phyloP scores from a whole-genome alignment of 2,113 vertebrate genomes.

The Aspiorhynchus laticeps region DNA sequence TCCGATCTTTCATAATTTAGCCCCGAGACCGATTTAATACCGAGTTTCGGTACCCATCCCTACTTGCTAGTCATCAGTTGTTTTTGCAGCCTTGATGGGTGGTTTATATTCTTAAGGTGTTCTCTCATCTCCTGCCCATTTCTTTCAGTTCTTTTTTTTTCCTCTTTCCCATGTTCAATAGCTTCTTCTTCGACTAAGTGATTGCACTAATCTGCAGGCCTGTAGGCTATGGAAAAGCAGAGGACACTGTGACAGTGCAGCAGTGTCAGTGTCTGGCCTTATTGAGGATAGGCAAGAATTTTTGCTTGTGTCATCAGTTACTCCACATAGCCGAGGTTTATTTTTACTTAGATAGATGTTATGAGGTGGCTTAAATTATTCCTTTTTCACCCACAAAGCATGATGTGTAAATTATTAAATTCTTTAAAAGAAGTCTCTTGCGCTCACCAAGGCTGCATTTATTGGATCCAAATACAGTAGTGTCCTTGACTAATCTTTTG shows the following conservation, averaged over 20 bases:
- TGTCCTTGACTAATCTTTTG: slow-evolving; percentile 43
- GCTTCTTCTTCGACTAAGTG: neutral
- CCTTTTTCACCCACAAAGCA: neutral
- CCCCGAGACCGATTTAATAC: too few species aligned
- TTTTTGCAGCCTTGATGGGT: neutral
- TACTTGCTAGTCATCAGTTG: too few species aligned
- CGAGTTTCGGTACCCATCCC: too few species aligned
- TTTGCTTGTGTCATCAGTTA: slow-evolving; percentile 51
- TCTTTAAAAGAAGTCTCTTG: neutral
- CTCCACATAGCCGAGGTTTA: neutral
- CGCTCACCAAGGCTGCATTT: neutral
- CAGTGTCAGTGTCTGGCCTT: slow-evolving; percentile 6
- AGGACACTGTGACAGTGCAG: slow-evolving; percentile 6
- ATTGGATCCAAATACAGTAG: neutral
- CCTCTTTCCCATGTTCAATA: neutral
- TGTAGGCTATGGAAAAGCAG: neutral
- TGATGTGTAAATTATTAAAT: neutral
- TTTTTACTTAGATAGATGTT: slow-evolving; percentile 4
- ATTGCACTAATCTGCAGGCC: neutral
- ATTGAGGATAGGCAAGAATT: slow-evolving; percentile 39
- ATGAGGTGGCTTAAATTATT: slow-evolving; percentile 1
- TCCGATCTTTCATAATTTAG: too few species aligned
- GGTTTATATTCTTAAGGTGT: neutral
- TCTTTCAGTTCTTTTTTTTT: neutral
- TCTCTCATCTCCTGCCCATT: neutral